Conservation (phyloP, 2,113 vertebrate genomes). For the Erinaceus europaeus region DNA sequence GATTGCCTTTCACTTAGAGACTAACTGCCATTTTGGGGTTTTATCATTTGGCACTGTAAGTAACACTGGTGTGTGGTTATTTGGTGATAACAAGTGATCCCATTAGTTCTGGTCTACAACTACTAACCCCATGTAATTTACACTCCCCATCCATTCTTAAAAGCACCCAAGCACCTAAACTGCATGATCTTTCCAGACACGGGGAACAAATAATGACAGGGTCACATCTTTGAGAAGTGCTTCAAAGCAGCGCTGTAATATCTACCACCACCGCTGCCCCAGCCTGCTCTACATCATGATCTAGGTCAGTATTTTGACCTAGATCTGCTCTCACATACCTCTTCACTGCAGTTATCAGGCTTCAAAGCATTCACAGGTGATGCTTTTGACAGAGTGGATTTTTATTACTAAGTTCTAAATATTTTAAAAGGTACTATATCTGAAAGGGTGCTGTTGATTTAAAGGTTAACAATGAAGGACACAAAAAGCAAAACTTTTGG, state of each 20-base stretch:
- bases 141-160: neutral
- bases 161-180: neutral
- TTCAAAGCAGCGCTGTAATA: neutral
- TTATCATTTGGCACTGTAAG: neutral
- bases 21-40: neutral
- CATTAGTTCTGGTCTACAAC: neutral
- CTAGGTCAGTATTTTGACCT: neutral
- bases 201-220: neutral
- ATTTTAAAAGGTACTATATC: neutral
- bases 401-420: neutral
- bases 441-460: neutral
- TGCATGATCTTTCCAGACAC: neutral
- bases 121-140: neutral
- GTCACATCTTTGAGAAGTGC: neutral
- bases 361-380: fast-evolving
- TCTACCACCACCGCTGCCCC: too few relatives aligned
- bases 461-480: constrained; percentile 8
- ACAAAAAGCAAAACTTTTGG: neutral
- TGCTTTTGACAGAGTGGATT: neutral
- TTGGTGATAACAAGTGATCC: neutral
- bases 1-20: neutral
- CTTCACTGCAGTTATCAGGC: fast-evolving
- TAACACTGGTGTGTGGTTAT: neutral
- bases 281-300: neutral
- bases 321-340: neutral